Evolutionary conservation across 2,113 vertebrate species (phyloP).

Genomic region (Lamprotornis superbus): DNA sequence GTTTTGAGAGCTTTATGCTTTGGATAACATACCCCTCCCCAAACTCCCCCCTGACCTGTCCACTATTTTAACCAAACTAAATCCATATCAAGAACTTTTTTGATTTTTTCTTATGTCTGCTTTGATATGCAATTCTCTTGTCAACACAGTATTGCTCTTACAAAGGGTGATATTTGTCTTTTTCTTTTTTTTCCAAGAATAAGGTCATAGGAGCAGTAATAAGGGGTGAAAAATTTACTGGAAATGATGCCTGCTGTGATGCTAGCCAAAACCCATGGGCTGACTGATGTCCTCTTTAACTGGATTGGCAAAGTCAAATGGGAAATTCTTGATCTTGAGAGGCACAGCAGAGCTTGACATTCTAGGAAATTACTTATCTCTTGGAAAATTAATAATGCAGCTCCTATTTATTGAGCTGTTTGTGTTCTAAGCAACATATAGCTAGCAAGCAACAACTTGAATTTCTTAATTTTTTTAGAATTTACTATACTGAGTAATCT

Average conservation of each 20-base stretch:
- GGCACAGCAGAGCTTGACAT: background rate
- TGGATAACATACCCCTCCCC: conserved; percentile 29
- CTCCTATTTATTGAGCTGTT: background rate
- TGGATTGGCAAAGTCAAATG: background rate
- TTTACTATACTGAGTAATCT: background rate
- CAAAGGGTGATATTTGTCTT: background rate
- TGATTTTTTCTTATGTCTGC: conserved; percentile 16
- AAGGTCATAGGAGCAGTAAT: background rate
- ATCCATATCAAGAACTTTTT: conserved; percentile 8
- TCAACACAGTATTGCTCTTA: conserved; percentile 39
- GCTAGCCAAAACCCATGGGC: background rate
- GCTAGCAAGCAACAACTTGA: background rate
- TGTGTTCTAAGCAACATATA: background rate
- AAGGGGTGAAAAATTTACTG: background rate
- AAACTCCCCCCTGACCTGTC: background rate
- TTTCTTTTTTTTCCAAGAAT: background rate
- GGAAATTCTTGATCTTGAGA: background rate
- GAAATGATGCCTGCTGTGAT: background rate
- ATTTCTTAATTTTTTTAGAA: background rate
- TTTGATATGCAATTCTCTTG: conserved; percentile 1
- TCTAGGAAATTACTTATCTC: background rate
- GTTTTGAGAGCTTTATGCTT: conserved; percentile 50
- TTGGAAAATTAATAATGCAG: conserved; percentile 24
- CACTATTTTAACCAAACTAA: conserved; percentile 32
- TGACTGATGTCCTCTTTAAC: background rate